Evolutionary conservation across 2,888 invertebrate genomes (phyloP), one percentile per base, ranked within the genome.

Genomic region (Artemia sinica): DNA sequence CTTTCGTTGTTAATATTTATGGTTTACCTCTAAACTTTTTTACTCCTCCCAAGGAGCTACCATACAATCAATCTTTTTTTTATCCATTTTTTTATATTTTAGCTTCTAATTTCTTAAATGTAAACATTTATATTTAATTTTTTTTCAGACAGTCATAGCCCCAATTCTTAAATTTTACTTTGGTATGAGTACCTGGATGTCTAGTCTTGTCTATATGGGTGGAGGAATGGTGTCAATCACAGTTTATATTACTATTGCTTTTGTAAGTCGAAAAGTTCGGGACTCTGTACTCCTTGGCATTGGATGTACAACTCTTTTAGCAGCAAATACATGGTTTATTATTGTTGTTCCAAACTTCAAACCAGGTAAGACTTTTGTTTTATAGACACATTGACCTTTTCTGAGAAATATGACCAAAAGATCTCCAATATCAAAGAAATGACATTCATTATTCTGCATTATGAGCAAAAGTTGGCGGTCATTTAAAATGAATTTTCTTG

Each of bases 151-250:
- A 10, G 75, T 79, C 73, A 75, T 77, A 6, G 79, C 78, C 1
- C 78, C 79, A 5, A 72, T 79, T 48, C 76, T 78, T 67, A 73
- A 76, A 69, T 74, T 74, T 18, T 73, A 76, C 51, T 75, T 78
- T 52, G 72, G 74, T 65, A 79, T 78, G 75, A 75, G 75, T 65
- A 78, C 79, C 69, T 72, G 77, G 65, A 77, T 78, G 70, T 78
- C 78, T 73, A 79, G 79, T 71, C 72, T 79, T 8, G 74, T 79
- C 70, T 79, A 77, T 73, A 77, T 77, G 73, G 73, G 73, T 18
- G 78, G 77, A 65, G 80, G 79, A 49, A 73, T 76, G 10, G 76
- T 78, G 74, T 74, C 74, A n/a, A 75, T 78, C 13, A 12, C 75
- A 5, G 76, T 78, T 7, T 78, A 77, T 73, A 71, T 76, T 50